Base-by-base conservation (phyloP, 2,113 vertebrate genomes). In the Catharus fuscescens region DNA sequence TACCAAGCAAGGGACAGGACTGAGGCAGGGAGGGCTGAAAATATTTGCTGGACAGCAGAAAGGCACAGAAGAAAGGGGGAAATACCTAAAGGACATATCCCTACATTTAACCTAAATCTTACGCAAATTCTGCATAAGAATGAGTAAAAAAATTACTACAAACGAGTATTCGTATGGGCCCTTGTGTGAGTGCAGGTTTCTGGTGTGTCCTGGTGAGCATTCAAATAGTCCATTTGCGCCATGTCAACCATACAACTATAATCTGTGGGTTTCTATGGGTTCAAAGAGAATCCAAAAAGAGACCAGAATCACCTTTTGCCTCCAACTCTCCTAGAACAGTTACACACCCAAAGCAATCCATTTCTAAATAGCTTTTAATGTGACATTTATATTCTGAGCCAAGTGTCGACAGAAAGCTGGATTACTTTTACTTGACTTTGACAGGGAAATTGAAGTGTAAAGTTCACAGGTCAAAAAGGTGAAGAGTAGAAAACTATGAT, bases 381-480 rank as follows among this genome's bases (percentile, higher is more conserved):
- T 15, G 45, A 21, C 20, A 17, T 31, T 70, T 86, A 8, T 86
- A 67, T 93, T 70, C 69, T 65, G 48, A 93, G 31, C 28, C 40
- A 90, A 66, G 60, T 26, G 54, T 73, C 90, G 82, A 60, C 54
- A 74, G 71, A 80, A 79, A 62, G 38, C 20, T 86, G 52, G 34
- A 76, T 90, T 85, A 53, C 66, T 57, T 29, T 45, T 16, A 40
- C 40, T 5, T 71, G 77, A 18, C 40, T 54, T 57, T 36, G 74
- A 70, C 21, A 29, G 0, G 16, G 56, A 93, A 69, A 52, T 38
- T 71, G 72, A 67, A 59, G 71, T 0, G 0, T 62, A 42, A 88
- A 89, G 40, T 71, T 93, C 80, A 83, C 20, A 74, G 80, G 80
- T 92, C 69, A 93, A 54, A 52, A 54, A 90, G 47, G 72, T 88